Conservation (phyloP, 2,797 vertebrate genomes). For the Balearica regulorum region DNA sequence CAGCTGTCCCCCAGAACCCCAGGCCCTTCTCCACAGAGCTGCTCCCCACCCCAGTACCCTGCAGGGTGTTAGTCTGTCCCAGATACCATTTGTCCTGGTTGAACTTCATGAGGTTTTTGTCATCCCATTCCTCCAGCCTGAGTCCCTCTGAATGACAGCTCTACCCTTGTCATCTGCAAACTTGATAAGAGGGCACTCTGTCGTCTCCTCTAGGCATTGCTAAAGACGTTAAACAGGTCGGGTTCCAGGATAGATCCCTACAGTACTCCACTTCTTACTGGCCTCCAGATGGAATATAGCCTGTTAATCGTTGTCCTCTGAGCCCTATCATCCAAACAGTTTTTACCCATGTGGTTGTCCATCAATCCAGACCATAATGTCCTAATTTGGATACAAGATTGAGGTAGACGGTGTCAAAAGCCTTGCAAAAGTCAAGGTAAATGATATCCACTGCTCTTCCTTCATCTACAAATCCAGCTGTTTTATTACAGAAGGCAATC, state of each 20-base stretch:
- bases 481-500: neutral
- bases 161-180: neutral
- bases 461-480: neutral
- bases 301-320: neutral
- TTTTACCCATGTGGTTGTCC: neutral
- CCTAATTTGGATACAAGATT: neutral
- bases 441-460: neutral
- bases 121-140: neutral
- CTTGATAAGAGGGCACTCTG: neutral
- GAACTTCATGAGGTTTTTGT: neutral
- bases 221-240: neutral
- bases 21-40: neutral
- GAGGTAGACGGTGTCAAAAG: neutral
- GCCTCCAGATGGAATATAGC: neutral
- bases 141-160: neutral
- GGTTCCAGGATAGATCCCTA: neutral
- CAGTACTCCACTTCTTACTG: neutral
- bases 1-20: neutral
- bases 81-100: neutral
- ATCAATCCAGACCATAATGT: neutral
- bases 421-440: neutral
- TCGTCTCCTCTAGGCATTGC: neutral
- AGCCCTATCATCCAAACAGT: neutral
- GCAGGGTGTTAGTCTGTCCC: neutral
- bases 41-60: neutral